Percentiles rank a stretch among this genome's conserved stretches.
Evolutionary conservation across 1,140 invertebrate genomes (phyloP).

Genomic region (Drosophila lini): DNA sequence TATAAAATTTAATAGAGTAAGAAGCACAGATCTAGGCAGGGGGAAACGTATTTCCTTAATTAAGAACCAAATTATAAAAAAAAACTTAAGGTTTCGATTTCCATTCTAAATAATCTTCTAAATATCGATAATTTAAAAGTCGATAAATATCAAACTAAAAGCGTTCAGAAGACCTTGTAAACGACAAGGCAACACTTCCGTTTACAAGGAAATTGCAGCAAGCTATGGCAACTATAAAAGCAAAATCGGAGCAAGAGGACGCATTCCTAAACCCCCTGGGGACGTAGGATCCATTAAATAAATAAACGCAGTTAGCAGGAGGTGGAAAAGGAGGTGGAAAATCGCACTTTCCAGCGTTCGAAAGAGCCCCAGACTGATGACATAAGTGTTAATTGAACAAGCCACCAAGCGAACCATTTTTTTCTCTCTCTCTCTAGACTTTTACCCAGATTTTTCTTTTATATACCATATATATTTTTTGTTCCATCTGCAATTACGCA

Average conservation of each 20-base stretch:
- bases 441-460: conserved; percentile 1
- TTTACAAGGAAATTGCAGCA: conserved; percentile 17
- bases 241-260: neutral
- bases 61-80: neutral
- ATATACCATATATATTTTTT: conserved; percentile 1
- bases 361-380: conserved; percentile 18
- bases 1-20: too few relatives aligned
- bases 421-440: neutral
- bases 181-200: conserved; percentile 17
- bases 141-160: neutral
- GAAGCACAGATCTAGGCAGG: neutral
- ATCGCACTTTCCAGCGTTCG: conserved; percentile 13
- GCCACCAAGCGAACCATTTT: conserved; percentile 15
- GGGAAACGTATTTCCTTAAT: neutral
- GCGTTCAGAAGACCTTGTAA: conserved; percentile 12
- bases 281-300: conserved; percentile 15
- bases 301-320: conserved; percentile 61
- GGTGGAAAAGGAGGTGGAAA: conserved; percentile 73
- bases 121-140: neutral
- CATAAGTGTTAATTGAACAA: conserved; percentile 79
- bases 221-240: neutral
- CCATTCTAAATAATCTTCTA: too few relatives aligned
- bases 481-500: conserved; percentile 69
- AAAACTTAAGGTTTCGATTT: neutral
- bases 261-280: conserved; percentile 18